These are phyloP conservation scores for Sebastes steindachneri DNA, from an alignment of 2,797 vertebrate genomes.

Conservation along the genomic window DNA sequence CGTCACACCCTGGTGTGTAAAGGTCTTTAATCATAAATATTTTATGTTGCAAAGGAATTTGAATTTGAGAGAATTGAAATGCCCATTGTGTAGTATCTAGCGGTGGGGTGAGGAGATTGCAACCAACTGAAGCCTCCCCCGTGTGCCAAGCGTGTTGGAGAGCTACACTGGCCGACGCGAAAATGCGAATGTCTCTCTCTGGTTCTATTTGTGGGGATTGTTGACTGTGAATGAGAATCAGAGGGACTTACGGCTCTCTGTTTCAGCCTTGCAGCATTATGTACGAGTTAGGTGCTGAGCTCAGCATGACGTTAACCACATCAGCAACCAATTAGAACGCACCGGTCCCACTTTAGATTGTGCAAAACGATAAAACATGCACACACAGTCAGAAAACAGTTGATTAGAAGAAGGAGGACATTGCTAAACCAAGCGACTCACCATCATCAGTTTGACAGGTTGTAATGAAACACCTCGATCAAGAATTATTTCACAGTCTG, in stretches of 20 bases:
- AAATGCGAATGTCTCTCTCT: not conserved
- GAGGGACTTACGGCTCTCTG: not conserved
- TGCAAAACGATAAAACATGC: conserved; percentile 27
- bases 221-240: conserved; percentile 27
- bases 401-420: conserved; percentile 27
- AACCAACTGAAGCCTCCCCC: too few species aligned
- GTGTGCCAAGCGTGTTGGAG: too few species aligned
- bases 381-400: conserved; percentile 4
- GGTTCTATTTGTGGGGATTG: conserved; percentile 11
- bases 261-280: conserved; percentile 10
- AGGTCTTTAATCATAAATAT: not conserved
- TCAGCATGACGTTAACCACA: conserved; percentile 52
- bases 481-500: conserved; percentile 29
- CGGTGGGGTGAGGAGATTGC: too few species aligned
- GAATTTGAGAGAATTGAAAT: not conserved
- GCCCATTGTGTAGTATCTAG: too few species aligned
- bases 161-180: too few species aligned
- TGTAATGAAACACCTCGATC: conserved; percentile 55
- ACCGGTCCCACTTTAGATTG: conserved; percentile 27
- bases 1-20: too few species aligned
- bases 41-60: not conserved
- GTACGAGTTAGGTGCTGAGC: conserved; percentile 41
- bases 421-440: not conserved
- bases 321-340: conserved; percentile 40
- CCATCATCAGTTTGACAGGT: conserved; percentile 29